These are phyloP conservation scores for Apodemus agrarius DNA, from an alignment of 2,797 vertebrate genomes.

Conservation along the genomic window DNA sequence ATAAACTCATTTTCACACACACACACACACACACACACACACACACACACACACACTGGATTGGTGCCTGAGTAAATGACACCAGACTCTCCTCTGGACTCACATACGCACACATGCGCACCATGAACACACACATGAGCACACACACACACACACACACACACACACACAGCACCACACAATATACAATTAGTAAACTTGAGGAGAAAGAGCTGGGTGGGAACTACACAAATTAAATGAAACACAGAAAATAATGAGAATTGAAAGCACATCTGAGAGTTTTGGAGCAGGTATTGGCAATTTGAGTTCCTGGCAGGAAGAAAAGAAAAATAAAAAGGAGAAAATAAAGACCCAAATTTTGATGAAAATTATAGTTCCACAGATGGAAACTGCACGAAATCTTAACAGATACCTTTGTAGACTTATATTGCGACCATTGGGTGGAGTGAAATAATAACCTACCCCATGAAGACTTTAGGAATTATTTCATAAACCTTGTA, in stretches of 20 bases:
- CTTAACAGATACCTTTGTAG: background rate
- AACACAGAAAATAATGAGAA: background rate
- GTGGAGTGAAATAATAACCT: background rate
- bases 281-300: background rate
- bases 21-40: no score
- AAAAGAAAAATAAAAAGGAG: background rate
- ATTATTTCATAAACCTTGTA: background rate
- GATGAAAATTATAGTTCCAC: background rate
- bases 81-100: background rate
- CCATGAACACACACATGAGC: background rate
- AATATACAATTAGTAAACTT: background rate
- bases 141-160: background rate
- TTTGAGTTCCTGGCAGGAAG: background rate
- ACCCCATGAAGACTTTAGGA: background rate
- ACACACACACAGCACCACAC: background rate
- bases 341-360: background rate
- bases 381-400: background rate
- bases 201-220: background rate
- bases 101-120: background rate
- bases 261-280: background rate
- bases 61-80: no score
- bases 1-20: slow-evolving; percentile 88
- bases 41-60: no score
- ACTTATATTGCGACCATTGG: background rate
- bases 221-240: background rate